phyloP scores from a whole-genome alignment of 2,888 invertebrate genomes.

The Cabera pusaria region DNA sequence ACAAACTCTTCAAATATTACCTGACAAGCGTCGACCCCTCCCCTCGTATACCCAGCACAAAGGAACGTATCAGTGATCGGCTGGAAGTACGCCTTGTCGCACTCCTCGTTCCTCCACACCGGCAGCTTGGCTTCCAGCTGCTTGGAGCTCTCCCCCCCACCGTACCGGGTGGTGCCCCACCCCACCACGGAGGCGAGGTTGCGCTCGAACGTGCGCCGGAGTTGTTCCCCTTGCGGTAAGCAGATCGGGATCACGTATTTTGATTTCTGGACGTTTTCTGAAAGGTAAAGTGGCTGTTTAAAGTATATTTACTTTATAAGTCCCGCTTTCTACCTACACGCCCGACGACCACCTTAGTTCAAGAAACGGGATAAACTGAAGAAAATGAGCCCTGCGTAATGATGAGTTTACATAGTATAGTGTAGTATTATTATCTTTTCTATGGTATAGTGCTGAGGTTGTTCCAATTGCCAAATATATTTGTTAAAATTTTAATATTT shows the following conservation, averaged over 20 bases:
- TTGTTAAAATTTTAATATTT: no score
- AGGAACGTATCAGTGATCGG: constrained; percentile 95
- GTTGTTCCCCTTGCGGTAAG: constrained; percentile 86
- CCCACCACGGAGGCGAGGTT: constrained; percentile 94
- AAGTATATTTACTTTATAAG: no score
- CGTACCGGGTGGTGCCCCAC: constrained; percentile 95
- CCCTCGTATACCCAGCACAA: constrained; percentile 94
- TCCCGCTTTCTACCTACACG: no score
- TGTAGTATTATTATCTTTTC: no score
- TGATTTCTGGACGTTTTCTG: constrained; percentile 89
- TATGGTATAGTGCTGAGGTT: no score
- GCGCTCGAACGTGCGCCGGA: constrained; percentile 85
- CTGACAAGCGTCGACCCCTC: constrained; percentile 97
- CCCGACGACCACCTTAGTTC: no score
- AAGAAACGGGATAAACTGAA: no score
- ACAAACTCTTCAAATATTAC: no score
- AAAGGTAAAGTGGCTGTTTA: no score
- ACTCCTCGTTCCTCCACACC: constrained; percentile 95
- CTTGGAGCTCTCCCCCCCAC: constrained; percentile 93
- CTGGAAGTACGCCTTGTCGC: constrained; percentile 95
- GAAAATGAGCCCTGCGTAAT: no score
- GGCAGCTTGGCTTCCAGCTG: constrained; percentile 93
- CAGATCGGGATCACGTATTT: constrained; percentile 95
- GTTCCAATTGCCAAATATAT: no score
- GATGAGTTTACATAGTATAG: no score